Evolutionary conservation across 2,888 invertebrate species (phyloP), one percentile per base, ranked within the genome.

Genomic region (Poecilobothrus nobilitatus): DNA sequence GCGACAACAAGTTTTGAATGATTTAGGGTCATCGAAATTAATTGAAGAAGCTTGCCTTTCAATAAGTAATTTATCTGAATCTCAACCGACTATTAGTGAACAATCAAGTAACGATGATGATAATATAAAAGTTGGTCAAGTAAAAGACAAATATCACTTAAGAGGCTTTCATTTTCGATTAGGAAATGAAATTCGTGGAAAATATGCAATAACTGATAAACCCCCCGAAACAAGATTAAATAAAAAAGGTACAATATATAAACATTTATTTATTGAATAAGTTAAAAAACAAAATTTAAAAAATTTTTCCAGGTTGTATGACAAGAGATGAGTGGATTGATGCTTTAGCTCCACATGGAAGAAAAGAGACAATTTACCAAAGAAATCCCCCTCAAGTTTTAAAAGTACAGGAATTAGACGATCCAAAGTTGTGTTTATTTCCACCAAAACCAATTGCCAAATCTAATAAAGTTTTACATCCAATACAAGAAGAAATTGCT

Each of bases 261-360:
- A n/a, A n/a, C n/a, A n/a, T 10, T 37, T 37, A 1, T 37, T 10
- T 37, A 5, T 37, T 8, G 37, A 10, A 37, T 37, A 27, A 27
- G 2, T 2, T 6, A 44, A 44, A 37, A 10, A 12, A 41, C 9
- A 53, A 12, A 18, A 18, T 53, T n/a, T n/a, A n/a, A n/a, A n/a
- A n/a, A n/a, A 53, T 53, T 18, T 53, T 53, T 34, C n/a, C 77
- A 66, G 76, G 76, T 1, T 81, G 80, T 33, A 74, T 76, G 3
- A 79, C 79, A 1, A 75, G 81, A 18, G 76, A 76, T 10, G 76
- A 80, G 71, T 81, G 81, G 81, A 76, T 80, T n/a, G 75, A 76
- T 10, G 74, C 77, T 67, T 66, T 81, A 69, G 76, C 76, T 9
- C 77, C 79, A 0, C 76, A 75, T 61, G 75, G 76, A 66, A 76